Evolutionary conservation across 2,888 invertebrate species (phyloP), one percentile per base, ranked within the genome.

Genomic region (Choristoneura rosaceana): DNA sequence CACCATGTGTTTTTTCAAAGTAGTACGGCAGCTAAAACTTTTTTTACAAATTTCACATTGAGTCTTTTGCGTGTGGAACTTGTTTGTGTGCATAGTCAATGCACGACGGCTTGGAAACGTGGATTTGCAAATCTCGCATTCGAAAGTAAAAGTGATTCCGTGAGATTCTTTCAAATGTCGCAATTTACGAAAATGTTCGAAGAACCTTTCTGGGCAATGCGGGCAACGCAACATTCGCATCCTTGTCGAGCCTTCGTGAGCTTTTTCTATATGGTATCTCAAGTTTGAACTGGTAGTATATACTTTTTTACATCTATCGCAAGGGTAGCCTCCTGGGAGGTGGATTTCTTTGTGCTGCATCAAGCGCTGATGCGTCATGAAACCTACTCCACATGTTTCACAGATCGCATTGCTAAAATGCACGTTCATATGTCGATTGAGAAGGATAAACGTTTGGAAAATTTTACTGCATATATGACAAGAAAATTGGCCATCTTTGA

Each of bases 1-100:
- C 0, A 87, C 74, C 86, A 89, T 85, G 59, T 92, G 91, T 8
- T 87, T 87, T 69, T 86, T 90, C 61, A 92, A 77, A 0, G 88
- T 84, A 0, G 90, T 86, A 0, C 86, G 74, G n/a, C 89, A 90
- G 45, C 90, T 92, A 76, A 94, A 95, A 62, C 90, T 89, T 74
- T 94, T 92, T 41, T 91, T 89, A 65, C 95, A 95, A 1, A 92
- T 71, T 2, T 88, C 89, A 74, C 95, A 95, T 65, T 91, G 90
- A 0, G 94, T 94, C 75, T 90, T 91, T 41, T 83, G 82, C 0
- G 89, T 84, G 71, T 93, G 92, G 25, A 82, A 84, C 43, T 89
- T 88, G 64, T 89, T 90, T 2, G 88, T 88, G 64, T 94, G 93
- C 80, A 87, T 87, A 0, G 90, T 89, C 12, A 92, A 74, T 0